Conservation (phyloP, 2,113 vertebrate genomes). For the Eulacestoma nigropectus region DNA sequence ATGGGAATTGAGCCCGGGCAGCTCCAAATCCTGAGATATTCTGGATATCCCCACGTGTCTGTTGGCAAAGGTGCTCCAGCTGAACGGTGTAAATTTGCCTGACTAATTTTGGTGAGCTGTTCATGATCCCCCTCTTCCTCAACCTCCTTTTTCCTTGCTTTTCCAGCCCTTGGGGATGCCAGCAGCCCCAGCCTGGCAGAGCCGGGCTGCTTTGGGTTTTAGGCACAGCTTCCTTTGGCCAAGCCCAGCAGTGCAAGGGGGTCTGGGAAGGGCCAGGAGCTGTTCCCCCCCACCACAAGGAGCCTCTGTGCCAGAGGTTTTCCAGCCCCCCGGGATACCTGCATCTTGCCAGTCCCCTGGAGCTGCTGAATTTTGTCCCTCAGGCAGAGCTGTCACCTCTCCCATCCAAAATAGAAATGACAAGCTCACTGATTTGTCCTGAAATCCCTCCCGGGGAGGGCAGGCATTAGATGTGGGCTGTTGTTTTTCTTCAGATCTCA, state of each 20-base stretch:
- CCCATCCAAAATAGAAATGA: background rate
- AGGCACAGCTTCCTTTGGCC: background rate
- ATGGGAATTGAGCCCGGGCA: background rate
- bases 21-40: background rate
- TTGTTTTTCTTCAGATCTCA: background rate
- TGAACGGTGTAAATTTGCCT: background rate
- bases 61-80: background rate
- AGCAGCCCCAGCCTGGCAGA: background rate
- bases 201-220: background rate
- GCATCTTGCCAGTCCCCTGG: background rate
- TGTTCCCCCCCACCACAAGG: fast-evolving
- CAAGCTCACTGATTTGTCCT: background rate
- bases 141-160: background rate
- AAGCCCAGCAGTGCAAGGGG: fast-evolving
- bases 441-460: background rate
- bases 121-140: background rate
- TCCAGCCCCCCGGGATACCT: fast-evolving
- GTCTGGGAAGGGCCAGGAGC: background rate
- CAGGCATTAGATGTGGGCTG: fast-evolving
- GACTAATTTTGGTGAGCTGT: background rate
- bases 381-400: background rate
- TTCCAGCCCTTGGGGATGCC: background rate
- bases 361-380: background rate
- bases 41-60: background rate
- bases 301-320: background rate